Evolutionary conservation across 1,140 invertebrate species (phyloP), one percentile per base, ranked within the genome.

Genomic region (Drosophila orosa): DNA sequence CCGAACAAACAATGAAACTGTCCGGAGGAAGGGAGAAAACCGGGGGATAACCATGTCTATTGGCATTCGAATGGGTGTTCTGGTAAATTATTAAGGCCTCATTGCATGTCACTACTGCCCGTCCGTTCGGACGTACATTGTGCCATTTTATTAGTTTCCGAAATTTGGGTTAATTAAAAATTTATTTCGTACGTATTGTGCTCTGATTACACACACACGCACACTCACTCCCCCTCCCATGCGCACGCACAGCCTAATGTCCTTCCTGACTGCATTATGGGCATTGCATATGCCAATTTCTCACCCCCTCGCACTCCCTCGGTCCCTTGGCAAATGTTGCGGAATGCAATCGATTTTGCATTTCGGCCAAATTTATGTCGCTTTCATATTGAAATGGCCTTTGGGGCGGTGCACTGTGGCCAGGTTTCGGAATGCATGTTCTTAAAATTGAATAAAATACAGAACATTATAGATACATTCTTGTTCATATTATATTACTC

Each of bases 121-220:
- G 40, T 42, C 56, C 54, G 42, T 22, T 57, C 45, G 44, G 47
- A 22, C 62, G 54, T 55, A 60, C 47, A 65, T 42, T 77, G 57
- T 77, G 67, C 39, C 80, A 71, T 84, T 87, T 75, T 89, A 89
- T 89, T 84, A 80, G 85, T 84, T 78, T 84, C 78, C 74, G 31
- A 84, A 84, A 89, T 89, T 84, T 73, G 67, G 84, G 84, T 89
- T 89, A 89, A 89, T 89, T 89, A 89, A 89, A 89, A 89, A 89
- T 87, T 83, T 89, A 89, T 85, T 89, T 74, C 59, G 55, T 44
- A 55, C 39, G 65, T 78, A 71, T 57, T 66, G 39, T 55, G 44
- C 62, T 17, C 42, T 27, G 55, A 57, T 68, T 42, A 31, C 44
- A 39, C 45, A 59, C 22, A 56, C 12, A 25, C 3, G 39, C 15